These are phyloP conservation scores for Odontamblyopus lacepedii DNA, from an alignment of 2,797 vertebrate genomes.

Conservation along the genomic window DNA sequence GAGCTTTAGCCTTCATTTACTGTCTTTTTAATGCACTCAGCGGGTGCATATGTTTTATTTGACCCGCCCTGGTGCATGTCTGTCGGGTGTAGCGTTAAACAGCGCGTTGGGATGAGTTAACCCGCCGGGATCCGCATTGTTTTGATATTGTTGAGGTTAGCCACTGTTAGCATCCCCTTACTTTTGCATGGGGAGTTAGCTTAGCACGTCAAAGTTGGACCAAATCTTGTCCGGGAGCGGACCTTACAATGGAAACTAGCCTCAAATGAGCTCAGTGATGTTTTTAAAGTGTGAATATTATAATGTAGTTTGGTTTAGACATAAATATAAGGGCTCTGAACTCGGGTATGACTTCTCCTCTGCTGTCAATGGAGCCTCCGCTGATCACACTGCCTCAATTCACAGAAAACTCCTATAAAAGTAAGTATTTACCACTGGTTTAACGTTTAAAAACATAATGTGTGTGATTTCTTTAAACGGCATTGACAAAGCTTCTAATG, in stretches of 20 bases:
- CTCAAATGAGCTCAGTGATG: neutral
- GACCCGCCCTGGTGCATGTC: neutral
- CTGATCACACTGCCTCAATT: constrained; percentile 51
- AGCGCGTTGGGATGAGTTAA: neutral
- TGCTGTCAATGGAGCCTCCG: constrained; percentile 57
- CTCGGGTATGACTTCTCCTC: constrained; percentile 4
- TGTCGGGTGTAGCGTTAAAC: neutral
- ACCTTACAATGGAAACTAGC: neutral
- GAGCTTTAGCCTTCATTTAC: neutral
- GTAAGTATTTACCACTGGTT: constrained; percentile 43
- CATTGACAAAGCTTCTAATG: neutral
- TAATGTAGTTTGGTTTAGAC: constrained; percentile 14
- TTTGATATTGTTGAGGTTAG: constrained; percentile 2
- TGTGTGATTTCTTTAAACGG: too few species aligned
- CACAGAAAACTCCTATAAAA: constrained; percentile 68
- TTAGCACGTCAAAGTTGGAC: neutral
- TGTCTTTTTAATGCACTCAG: too few species aligned
- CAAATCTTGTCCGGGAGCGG: neutral
- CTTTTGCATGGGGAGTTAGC: constrained; percentile 10
- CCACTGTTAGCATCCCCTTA: constrained; percentile 5
- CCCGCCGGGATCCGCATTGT: neutral
- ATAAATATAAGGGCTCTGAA: neutral
- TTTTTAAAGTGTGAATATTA: neutral
- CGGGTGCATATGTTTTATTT: neutral
- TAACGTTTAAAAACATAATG: neutral